Conservation (phyloP, 1,140 invertebrate species). For the Parasteatoda tepidariorum region DNA sequence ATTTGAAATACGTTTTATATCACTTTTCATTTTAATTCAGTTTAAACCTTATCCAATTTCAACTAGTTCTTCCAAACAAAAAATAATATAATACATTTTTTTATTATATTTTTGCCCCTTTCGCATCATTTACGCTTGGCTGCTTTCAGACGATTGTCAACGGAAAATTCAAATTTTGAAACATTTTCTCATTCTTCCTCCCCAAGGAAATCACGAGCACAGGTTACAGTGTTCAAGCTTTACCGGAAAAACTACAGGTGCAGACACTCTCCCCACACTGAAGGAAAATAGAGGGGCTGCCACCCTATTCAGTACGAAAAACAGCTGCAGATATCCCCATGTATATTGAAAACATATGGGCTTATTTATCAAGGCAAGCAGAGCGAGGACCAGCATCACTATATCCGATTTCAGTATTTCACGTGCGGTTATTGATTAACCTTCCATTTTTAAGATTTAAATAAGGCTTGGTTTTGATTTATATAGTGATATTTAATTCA, state of each 20-base stretch:
- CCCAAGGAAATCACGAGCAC: not conserved
- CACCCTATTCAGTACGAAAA: slow-evolving; percentile 25
- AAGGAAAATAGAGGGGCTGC: not conserved
- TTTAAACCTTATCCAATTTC: too few species aligned
- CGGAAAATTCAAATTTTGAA: slow-evolving; percentile 10
- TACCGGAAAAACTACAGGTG: slow-evolving; percentile 36
- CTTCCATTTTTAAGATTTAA: not conserved
- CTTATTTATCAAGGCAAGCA: not conserved
- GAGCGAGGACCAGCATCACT: not conserved
- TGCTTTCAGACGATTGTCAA: slow-evolving; percentile 1
- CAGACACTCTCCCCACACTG: not conserved
- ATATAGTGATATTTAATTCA: not conserved
- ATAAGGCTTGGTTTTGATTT: not conserved
- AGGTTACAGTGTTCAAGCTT: not conserved
- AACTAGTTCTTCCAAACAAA: too few species aligned
- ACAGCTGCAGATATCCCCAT: slow-evolving; percentile 10
- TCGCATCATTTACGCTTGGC: not conserved
- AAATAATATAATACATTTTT: too few species aligned
- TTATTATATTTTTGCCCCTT: not conserved
- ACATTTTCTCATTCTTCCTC: slow-evolving; percentile 20
- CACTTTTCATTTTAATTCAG: too few species aligned
- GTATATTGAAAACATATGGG: not conserved
- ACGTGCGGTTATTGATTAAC: not conserved
- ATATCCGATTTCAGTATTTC: not conserved
- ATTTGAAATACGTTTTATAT: too few species aligned